phyloP scores from a whole-genome alignment of 2,113 vertebrate genomes.

The Melanocharis versteri region DNA sequence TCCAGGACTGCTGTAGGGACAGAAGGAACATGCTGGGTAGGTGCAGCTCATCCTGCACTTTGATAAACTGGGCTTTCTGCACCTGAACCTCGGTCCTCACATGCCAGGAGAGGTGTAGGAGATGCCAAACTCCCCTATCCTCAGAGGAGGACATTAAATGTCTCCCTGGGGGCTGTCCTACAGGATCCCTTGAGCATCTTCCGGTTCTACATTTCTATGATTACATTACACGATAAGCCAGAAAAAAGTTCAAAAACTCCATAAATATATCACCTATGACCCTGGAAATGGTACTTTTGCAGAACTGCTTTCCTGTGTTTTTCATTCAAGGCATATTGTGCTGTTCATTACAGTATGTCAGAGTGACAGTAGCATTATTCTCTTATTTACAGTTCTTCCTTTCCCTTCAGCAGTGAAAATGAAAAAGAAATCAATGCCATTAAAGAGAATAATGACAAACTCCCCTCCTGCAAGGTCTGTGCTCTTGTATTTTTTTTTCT shows the following conservation, averaged over 20 bases:
- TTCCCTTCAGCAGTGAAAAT: constrained; percentile 57
- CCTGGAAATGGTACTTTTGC: background rate
- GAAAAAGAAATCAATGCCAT: constrained; percentile 69
- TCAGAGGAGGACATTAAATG: background rate
- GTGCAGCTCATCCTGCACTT: fast-evolving
- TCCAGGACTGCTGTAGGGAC: background rate
- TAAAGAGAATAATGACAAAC: constrained; percentile 66
- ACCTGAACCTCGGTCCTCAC: fast-evolving
- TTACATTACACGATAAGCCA: background rate
- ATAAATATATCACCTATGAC: constrained; percentile 4
- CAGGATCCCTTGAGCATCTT: background rate
- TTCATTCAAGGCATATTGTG: constrained; percentile 36
- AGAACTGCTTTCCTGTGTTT: constrained; percentile 15
- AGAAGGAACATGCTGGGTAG: background rate
- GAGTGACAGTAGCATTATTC: constrained; percentile 62
- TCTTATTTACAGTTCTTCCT: constrained; percentile 67
- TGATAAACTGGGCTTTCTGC: background rate
- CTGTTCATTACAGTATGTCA: constrained; percentile 49
- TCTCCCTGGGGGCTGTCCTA: background rate
- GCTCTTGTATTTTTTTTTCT: background rate
- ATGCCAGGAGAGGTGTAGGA: fast-evolving
- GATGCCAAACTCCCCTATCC: background rate
- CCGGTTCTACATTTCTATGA: background rate
- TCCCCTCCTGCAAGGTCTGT: constrained; percentile 45
- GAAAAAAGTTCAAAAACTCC: background rate